Conservation (phyloP, 2,113 vertebrate species). For the Peromyscus leucopus region DNA sequence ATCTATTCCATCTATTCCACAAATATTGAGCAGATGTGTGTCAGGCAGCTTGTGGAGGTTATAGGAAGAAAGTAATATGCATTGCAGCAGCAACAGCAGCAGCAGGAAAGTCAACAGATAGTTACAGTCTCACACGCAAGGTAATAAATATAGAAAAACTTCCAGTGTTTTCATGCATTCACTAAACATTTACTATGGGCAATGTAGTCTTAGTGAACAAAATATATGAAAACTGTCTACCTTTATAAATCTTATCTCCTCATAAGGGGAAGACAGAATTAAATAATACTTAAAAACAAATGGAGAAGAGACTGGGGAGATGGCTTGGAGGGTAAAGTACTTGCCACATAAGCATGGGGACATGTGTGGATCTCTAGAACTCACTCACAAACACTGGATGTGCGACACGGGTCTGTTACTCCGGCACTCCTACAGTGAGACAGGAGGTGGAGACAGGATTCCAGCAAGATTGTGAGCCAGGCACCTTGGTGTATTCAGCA, state of each 20-base stretch:
- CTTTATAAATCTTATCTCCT: neutral
- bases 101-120: neutral
- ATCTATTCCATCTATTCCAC: conserved; percentile 2
- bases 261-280: neutral
- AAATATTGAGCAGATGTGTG: neutral
- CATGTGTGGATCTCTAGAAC: neutral
- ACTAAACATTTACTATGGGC: neutral
- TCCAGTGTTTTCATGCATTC: neutral
- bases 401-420: neutral
- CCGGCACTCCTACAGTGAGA: no score
- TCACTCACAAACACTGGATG: neutral
- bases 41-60: neutral
- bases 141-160: neutral
- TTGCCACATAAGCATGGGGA: neutral
- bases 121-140: neutral
- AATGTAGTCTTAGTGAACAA: neutral
- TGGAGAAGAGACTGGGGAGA: neutral
- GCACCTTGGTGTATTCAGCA: neutral
- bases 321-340: neutral
- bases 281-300: neutral
- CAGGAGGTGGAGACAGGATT: neutral
- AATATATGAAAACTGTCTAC: neutral
- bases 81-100: neutral
- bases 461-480: neutral
- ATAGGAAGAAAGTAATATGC: conserved; percentile 11